Base-by-base conservation (phyloP, 2,113 vertebrate species). In the Gambusia holbrooki region DNA sequence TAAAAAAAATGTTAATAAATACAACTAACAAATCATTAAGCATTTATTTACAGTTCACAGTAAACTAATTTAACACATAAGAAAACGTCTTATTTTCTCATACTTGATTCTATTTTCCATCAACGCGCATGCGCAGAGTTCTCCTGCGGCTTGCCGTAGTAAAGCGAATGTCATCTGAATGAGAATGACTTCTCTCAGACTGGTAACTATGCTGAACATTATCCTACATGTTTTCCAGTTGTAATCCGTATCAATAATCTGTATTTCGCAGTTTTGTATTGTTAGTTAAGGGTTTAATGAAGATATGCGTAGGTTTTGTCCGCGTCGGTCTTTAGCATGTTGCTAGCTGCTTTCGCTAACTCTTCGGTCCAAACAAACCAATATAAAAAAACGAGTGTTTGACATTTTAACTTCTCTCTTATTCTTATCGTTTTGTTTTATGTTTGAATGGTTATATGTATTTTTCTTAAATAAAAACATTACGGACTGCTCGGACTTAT, bases 181-280 rank as follows among this genome's bases (percentile, higher is more conserved):
- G 29, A 66, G 40, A 2, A 93, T 93, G 90, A 86, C 89, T 32
- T 81, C 65, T 60, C 7, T 74, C 8, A 93, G 87, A 72, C 28
- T 92, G 91, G 90, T 90, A 85, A 88, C 32, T 77, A 29, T 58
- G 30, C 5, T n/a, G 4, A 1, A 12, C 0, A 0, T 13, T 61
- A 27, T n/a, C 25, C 0, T 60, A 25, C 22, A 33, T 35, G 5
- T 63, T 8, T 63, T 63, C 45, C 17, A 17, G 6, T 4, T 17
- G 14, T 51, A 11, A 37, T 37, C 35, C 35, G 35, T 11, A 11
- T 37, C 35, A 37, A 2, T 37, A 37, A 37, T 51, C 17, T 19
- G 4, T 48, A 17, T 48, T 19, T 5, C 17, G 17, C 13, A 45
- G 45, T 45, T 45, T 45, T 45, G 40, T 42, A 42, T 48, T 19